These are phyloP conservation scores for Auanema freiburgensis DNA, from an alignment of 2,888 invertebrate genomes.

Conservation along the genomic window DNA sequence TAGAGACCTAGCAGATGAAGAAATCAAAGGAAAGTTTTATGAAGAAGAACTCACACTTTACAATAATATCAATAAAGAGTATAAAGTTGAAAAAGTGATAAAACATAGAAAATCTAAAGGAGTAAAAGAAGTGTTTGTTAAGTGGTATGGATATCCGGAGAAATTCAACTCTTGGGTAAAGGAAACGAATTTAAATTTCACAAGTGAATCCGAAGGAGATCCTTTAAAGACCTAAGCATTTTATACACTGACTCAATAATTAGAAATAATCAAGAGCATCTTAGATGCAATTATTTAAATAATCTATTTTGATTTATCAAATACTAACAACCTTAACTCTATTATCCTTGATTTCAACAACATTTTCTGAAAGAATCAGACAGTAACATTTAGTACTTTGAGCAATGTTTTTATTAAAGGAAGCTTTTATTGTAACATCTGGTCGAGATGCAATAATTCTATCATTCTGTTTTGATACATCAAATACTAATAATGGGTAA, in stretches of 20 bases:
- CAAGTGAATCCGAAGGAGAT: too few relatives aligned
- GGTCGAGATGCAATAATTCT: slow-evolving; percentile 43
- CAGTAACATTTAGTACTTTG: slow-evolving; percentile 42
- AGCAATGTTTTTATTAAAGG: slow-evolving; percentile 31
- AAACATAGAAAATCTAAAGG: slow-evolving; percentile 25
- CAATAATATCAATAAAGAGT: slow-evolving; percentile 26
- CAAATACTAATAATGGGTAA: slow-evolving; percentile 40
- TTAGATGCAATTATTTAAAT: too few relatives aligned
- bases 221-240: too few relatives aligned
- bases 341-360: slow-evolving; percentile 41
- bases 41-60: slow-evolving; percentile 32
- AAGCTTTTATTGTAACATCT: slow-evolving; percentile 44
- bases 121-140: slow-evolving; percentile 24
- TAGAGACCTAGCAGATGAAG: slow-evolving; percentile 28
- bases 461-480: slow-evolving; percentile 48
- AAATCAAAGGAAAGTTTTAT: slow-evolving; percentile 38
- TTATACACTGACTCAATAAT: too few relatives aligned
- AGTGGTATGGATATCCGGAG: slow-evolving; percentile 38
- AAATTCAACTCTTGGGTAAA: slow-evolving; percentile 35
- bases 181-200: slow-evolving; percentile 11
- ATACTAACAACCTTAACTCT: too few relatives aligned
- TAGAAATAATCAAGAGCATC: slow-evolving; percentile 11
- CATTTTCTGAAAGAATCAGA: slow-evolving; percentile 31
- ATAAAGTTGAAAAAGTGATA: slow-evolving; percentile 27
- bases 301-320: too few relatives aligned